Evolutionary conservation across 2,113 vertebrate species (phyloP), one percentile per base, ranked within the genome.

Genomic region (Romanogobio albipinnatus): DNA sequence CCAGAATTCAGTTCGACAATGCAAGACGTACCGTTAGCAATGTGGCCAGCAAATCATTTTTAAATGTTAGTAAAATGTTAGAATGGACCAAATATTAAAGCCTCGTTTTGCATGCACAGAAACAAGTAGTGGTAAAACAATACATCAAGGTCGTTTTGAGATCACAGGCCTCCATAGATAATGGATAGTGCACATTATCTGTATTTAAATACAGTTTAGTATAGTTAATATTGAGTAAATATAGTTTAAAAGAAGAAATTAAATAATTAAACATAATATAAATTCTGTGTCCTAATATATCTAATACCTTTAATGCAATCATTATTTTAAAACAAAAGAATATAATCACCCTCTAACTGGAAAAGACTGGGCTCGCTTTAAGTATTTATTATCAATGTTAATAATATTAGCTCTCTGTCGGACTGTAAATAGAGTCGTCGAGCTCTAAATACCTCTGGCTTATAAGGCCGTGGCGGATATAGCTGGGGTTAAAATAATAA

Each of bases 381-480:
- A 24, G 47, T 73, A 24, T 47, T 47, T 24, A 73, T 7, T 24
- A 6, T 47, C 17, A 56, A 0, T 6, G 17, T 53, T 56, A 19
- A 19, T 22, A 56, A 51, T 56, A 56, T 56, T 8, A 56, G 17
- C 36, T 51, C 24, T 76, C 47, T 19, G 47, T 19, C 24, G 45
- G 49, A 22, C 75, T 77, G 29, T 39, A 39, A 77, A 26, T 62
- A 26, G 43, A 49, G 43, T n/a, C 19, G 61, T 24, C 33, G 22
- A 7, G 61, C 45, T 66, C 17, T 49, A 51, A 33, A 66, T 81
- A 49, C 43, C 61, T 49, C 39, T 6, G 75, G 51, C 51, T 76
- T 76, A 58, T 76, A 76, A 58, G 51, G 77, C 9, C 15, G 68
- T 45, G 45, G 76, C 9, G 3, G 58, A 79, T 26, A 45, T 62